Evolutionary conservation across 2,888 invertebrate genomes (phyloP), one percentile per base, ranked within the genome.

Genomic region (Heliconius hortense): DNA sequence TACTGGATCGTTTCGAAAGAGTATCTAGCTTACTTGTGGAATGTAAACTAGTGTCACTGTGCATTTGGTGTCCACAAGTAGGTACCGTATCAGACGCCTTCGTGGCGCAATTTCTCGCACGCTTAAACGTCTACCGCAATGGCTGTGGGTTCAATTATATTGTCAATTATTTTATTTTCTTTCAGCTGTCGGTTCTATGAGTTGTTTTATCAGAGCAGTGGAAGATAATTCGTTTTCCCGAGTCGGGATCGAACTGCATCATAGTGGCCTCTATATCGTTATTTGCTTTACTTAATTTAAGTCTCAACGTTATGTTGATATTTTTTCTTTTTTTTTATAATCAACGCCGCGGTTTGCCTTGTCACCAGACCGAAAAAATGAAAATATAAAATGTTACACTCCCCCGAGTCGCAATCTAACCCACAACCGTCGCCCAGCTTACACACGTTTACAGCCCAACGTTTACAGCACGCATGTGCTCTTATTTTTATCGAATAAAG

Each of bases 1-100:
- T 43, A 56, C 78, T 79, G 77, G 77, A 63, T 74, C 69, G 69
- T 76, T 78, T 73, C 75, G 73, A 75, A 75, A 78, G 26, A 73
- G 64, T 66, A 64, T 31, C 72, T 63, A 67, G 68, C 63, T 11
- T 53, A 66, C 67, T 56, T 60, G 71, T 71, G 56, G 75, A 77
- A 75, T 77, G 69, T 66, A 73, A 75, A 75, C 66, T 75, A 62
- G 56, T 72, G 24, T 24, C 28, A 60, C 53, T 72, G 24, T 63
- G 71, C 72, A 69, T 60, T 26, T 24, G 48, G 48, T 48, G 28
- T 69, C 21, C 26, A n/a, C n/a, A 63, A 28, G 43, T 15, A 48
- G 64, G 31, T 71, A 43, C 48, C 24, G 15, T 73, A 73, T 31
- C 26, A 62, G 15, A 43, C 24, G 39, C 39, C n/a, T 39, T 13